phyloP scores from a whole-genome alignment of 2,113 vertebrate genomes.

The Oncorhynchus mykiss region DNA sequence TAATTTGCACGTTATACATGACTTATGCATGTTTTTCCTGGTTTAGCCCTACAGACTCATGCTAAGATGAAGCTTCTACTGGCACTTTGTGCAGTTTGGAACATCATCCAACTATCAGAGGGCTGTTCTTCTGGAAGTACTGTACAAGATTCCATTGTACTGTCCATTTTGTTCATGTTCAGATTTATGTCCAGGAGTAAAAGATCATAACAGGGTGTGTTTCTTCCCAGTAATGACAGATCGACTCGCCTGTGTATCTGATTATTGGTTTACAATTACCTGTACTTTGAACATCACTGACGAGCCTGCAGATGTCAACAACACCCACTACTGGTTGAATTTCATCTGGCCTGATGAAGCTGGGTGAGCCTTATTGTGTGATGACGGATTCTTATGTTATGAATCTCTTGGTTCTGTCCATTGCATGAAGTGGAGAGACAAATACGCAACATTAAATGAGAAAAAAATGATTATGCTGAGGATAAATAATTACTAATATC shows the following conservation, averaged over 20 bases:
- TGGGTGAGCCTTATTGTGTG: not conserved
- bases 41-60: conserved; percentile 5
- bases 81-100: conserved; percentile 34
- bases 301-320: not conserved
- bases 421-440: rapidly evolving
- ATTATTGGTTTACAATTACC: conserved; percentile 23
- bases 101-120: not conserved
- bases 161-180: not conserved
- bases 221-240: conserved; percentile 20
- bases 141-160: not conserved
- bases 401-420: not conserved
- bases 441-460: not conserved
- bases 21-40: not conserved
- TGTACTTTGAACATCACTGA: conserved; percentile 48
- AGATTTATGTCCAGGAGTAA: not conserved
- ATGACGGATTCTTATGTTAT: not conserved
- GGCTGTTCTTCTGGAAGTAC: conserved; percentile 23
- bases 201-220: not conserved
- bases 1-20: not conserved
- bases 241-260: conserved; percentile 32
- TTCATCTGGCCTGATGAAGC: rapidly evolving
- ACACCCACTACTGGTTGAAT: conserved; percentile 31
- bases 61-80: conserved; percentile 28
- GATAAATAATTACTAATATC: not conserved
- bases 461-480: not conserved